Conservation (phyloP, 2,888 invertebrate species). For the Himalopsyche kuldschensis region DNA sequence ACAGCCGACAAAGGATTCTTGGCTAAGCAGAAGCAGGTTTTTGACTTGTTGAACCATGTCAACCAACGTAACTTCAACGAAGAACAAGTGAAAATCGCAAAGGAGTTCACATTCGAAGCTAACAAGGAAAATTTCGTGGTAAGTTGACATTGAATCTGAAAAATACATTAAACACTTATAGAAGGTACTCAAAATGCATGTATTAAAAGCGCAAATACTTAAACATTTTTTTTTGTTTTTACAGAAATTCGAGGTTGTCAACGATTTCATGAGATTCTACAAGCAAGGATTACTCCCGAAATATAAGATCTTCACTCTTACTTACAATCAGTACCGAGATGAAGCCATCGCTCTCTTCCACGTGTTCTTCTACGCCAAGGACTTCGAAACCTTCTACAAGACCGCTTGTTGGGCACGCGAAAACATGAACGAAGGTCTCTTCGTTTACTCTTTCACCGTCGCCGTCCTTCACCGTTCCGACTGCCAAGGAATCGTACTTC, state of each 20-base stretch:
- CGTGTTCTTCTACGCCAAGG: slow-evolving; percentile 62
- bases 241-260: slow-evolving; percentile 4
- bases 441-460: slow-evolving; percentile 63
- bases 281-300: slow-evolving; percentile 52
- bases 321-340: slow-evolving; percentile 45
- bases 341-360: slow-evolving; percentile 60
- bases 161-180: too few species aligned
- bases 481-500: slow-evolving; percentile 60
- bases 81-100: slow-evolving; percentile 51
- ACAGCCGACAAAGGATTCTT: slow-evolving; percentile 46
- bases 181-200: slow-evolving; percentile 40
- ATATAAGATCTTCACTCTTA: slow-evolving; percentile 53
- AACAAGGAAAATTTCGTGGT: slow-evolving; percentile 51
- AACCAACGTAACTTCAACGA: slow-evolving; percentile 48
- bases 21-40: slow-evolving; percentile 52
- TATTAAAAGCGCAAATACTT: too few species aligned
- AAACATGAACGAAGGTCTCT: slow-evolving; percentile 64
- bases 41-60: slow-evolving; percentile 53
- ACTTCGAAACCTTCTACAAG: slow-evolving; percentile 63
- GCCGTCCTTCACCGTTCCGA: slow-evolving; percentile 64
- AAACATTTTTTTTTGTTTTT: neutral
- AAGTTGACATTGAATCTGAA: slow-evolving; percentile 38
- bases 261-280: neutral
- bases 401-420: slow-evolving; percentile 61
- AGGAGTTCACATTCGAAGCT: slow-evolving; percentile 48